These are phyloP conservation scores for Elachura formosa DNA, from an alignment of 2,113 vertebrate genomes.

Conservation along the genomic window DNA sequence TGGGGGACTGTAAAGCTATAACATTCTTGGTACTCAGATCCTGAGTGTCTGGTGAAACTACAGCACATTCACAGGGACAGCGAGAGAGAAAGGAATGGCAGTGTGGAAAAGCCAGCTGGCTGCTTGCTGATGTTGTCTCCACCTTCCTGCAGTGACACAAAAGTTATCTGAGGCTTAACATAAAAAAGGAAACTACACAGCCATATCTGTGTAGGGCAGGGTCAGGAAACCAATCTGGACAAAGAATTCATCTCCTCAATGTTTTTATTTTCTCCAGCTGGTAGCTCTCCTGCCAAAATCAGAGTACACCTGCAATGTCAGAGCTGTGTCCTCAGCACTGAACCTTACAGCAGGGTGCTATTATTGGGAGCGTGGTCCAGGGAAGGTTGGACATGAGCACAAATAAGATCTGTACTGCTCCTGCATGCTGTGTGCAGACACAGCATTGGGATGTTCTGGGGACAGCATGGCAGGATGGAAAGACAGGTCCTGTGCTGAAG, in stretches of 20 bases:
- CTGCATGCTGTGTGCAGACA: neutral
- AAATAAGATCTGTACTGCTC: neutral
- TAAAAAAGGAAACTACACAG: neutral
- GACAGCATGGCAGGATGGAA: neutral
- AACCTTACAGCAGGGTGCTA: neutral
- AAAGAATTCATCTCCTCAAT: neutral
- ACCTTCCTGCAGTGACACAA: neutral
- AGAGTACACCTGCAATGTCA: neutral
- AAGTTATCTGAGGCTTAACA: neutral
- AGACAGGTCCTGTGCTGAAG: neutral
- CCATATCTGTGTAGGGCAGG: neutral
- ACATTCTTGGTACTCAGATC: neutral
- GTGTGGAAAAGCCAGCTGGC: neutral
- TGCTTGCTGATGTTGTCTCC: neutral
- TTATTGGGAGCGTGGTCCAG: neutral
- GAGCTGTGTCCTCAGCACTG: neutral
- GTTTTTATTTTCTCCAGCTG: neutral
- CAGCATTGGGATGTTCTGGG: neutral
- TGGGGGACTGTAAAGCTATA: neutral
- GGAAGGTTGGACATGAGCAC: accelerated
- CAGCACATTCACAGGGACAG: accelerated
- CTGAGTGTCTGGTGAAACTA: neutral
- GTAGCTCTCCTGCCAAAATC: neutral
- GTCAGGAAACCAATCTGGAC: neutral
- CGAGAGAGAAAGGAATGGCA: neutral